Percentiles rank a stretch among this genome's conserved stretches.
Evolutionary conservation across 2,113 vertebrate species (phyloP).

Genomic region (Accipiter virgatus): DNA sequence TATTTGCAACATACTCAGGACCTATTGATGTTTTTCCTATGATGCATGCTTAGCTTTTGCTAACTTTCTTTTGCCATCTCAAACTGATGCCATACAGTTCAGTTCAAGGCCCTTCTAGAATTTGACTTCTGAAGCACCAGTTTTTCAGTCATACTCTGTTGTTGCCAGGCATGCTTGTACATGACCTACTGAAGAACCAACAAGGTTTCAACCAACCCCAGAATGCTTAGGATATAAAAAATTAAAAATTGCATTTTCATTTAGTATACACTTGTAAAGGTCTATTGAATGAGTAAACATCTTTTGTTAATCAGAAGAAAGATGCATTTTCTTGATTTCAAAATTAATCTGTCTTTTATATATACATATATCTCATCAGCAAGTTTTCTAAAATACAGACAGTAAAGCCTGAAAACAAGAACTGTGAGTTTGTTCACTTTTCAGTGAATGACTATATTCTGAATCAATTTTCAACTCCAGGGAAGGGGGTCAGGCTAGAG

Average conservation of each 20-base stretch:
- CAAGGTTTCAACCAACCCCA: neutral
- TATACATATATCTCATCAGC: neutral
- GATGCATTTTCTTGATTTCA: neutral
- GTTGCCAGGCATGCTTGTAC: neutral
- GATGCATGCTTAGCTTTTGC: neutral
- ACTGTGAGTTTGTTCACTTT: neutral
- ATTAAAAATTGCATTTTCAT: neutral
- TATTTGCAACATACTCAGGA: neutral
- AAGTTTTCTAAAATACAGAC: neutral
- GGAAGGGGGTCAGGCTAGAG: neutral
- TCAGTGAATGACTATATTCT: neutral
- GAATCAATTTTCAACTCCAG: neutral
- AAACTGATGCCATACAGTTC: neutral
- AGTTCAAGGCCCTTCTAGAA: neutral
- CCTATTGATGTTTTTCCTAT: neutral
- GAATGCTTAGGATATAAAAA: rapidly evolving
- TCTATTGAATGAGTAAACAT: neutral
- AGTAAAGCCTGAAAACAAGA: neutral
- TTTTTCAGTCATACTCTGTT: neutral
- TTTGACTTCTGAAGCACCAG: neutral
- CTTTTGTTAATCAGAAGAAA: neutral
- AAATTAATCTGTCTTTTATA: neutral
- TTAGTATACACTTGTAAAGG: neutral
- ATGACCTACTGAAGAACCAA: neutral
- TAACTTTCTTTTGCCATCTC: neutral